Evolutionary conservation across 2,113 vertebrate species (phyloP).

Genomic region (Capricornis sumatraensis): DNA sequence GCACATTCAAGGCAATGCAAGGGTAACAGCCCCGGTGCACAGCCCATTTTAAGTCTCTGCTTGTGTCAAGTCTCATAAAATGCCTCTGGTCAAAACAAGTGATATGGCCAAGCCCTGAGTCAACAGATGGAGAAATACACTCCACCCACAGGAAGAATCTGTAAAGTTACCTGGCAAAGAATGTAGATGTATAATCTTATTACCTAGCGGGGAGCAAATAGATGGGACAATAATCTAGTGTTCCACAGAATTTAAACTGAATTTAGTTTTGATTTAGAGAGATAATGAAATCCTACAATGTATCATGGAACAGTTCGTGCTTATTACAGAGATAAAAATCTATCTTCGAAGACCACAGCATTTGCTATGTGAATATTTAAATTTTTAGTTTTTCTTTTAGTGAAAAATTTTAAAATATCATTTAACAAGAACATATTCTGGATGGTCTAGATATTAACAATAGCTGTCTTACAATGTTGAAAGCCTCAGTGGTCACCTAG

Average conservation of each 20-base stretch:
- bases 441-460: neutral
- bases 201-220: neutral
- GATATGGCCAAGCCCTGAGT: neutral
- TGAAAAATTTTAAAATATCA: constrained; percentile 23
- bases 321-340: constrained; percentile 37
- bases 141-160: neutral
- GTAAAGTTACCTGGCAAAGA: neutral
- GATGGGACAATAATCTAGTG: neutral
- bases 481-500: neutral
- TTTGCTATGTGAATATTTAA: constrained; percentile 51
- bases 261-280: constrained; percentile 42
- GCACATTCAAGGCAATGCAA: neutral
- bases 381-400: constrained; percentile 54
- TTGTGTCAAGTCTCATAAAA: neutral
- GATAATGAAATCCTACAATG: constrained; percentile 33
- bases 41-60: neutral
- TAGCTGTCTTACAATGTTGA: neutral
- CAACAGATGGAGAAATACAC: neutral
- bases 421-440: constrained; percentile 12
- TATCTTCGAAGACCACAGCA: constrained; percentile 30
- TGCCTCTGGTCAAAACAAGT: neutral
- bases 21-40: neutral
- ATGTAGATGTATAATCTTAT: neutral
- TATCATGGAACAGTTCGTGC: neutral
- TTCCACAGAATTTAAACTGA: constrained; percentile 7